These are phyloP conservation scores for Urocyon cinereoargenteus DNA, from an alignment of 2,797 vertebrate genomes.

Conservation along the genomic window DNA sequence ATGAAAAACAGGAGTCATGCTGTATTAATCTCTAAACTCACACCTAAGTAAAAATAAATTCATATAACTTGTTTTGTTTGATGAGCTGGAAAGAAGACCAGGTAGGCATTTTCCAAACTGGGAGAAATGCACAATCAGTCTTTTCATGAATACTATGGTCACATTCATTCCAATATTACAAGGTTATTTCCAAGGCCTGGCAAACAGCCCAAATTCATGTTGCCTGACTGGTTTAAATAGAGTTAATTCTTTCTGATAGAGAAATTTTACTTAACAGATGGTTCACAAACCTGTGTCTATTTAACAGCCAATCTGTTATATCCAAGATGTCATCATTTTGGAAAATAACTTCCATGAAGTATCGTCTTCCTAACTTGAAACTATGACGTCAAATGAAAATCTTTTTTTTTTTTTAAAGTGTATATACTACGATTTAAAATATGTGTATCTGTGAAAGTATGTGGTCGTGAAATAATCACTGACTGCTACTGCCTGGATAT, in stretches of 20 bases:
- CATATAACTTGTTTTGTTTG: not conserved
- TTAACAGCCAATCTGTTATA: slow-evolving; percentile 52
- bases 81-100: not conserved
- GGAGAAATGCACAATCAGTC: not conserved
- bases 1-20: slow-evolving; percentile 46
- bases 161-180: not conserved
- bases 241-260: slow-evolving; percentile 67
- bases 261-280: slow-evolving; percentile 50
- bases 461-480: not conserved
- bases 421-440: not conserved
- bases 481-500: not conserved
- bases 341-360: slow-evolving; percentile 19
- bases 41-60: slow-evolving; percentile 12
- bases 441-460: not conserved
- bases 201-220: not conserved
- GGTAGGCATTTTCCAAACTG: not conserved
- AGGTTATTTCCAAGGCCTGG: not conserved
- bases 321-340: slow-evolving; percentile 63
- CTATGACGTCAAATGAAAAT: not conserved
- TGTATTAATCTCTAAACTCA: not conserved
- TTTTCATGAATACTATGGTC: not conserved
- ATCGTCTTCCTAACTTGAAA: slow-evolving; percentile 40
- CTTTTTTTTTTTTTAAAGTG: not conserved
- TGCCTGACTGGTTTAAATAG: slow-evolving; percentile 39
- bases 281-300: slow-evolving; percentile 55